Conservation (phyloP, 2,797 vertebrate species). For the Acridotheres tristis region DNA sequence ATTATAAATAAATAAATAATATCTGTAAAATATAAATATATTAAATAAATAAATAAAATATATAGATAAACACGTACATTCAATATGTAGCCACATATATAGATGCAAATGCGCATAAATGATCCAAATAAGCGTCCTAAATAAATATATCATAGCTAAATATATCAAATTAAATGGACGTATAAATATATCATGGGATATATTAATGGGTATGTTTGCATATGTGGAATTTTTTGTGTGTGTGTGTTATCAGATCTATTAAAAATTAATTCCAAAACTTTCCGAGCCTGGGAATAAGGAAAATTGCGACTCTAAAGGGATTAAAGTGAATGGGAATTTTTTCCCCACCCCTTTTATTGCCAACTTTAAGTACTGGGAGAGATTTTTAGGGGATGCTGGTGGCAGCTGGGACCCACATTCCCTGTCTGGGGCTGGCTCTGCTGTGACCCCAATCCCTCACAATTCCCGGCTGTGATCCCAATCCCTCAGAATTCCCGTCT, state of each 20-base stretch:
- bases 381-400: background rate
- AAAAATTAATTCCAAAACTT: background rate
- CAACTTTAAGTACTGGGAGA: accelerated
- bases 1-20: no score
- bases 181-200: background rate
- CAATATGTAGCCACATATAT: background rate
- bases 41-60: no score
- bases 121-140: accelerated
- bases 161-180: background rate
- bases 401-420: background rate
- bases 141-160: background rate
- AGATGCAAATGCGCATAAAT: background rate
- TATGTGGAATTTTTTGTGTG: no score
- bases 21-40: no score
- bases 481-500: background rate
- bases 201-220: no score
- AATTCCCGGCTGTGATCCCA: background rate
- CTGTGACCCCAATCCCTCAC: background rate
- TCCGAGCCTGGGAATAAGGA: background rate
- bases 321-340: background rate
- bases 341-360: accelerated
- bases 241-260: no score
- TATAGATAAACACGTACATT: no score
- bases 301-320: accelerated
- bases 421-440: background rate